Base-by-base conservation (phyloP, 2,797 vertebrate species). In the Rhynchotus rufescens region DNA sequence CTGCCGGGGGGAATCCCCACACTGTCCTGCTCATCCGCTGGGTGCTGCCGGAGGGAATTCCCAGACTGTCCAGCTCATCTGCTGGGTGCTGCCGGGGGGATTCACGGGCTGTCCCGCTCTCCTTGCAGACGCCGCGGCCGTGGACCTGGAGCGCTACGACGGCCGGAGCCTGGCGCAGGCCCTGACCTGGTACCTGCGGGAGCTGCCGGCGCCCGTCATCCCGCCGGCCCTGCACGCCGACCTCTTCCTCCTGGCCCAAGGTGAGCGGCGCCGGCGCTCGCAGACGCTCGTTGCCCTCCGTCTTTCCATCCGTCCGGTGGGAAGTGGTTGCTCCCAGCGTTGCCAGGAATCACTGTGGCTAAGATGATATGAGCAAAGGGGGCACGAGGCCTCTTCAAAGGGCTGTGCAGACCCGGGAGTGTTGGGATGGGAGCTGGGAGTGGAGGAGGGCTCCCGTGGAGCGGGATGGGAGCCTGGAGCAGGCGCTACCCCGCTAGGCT, bases 111-210 rank as follows among this genome's bases (percentile, higher is more conserved):
- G 52, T 54, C 28, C 30, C 12, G 20, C 47, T 49, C 22, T 80
- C 51, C 69, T 78, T 88, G 11, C 94, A 97, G 97, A 96, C 4
- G n/a, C 96, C 42, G 92, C 90, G 0, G 68, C 84, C 0, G 84
- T 96, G 73, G 96, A 97, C 61, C 72, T 95, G 90, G 96, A 94
- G 62, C 68, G 85, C n/a, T 92, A 96, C 0, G 95, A 97, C 15
- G 86, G 92, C 16, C 96, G 93, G 84, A 96, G 92, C 0, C 74
- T 97, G 86, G 94, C 87, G 0, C 91, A 96, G 77, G 92, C 95
- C 26, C 88, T 97, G 32, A 96, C 89, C 76, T 95, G 94, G 92
- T 97, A 97, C 85, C 91, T 97, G 20, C 94, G 96, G 76, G 93
- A 97, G 72, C 93, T 97, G 15, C 96, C 96, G 0, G 92, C 56